Conservation (phyloP, 2,113 vertebrate species). For the Corvus moneduloides region DNA sequence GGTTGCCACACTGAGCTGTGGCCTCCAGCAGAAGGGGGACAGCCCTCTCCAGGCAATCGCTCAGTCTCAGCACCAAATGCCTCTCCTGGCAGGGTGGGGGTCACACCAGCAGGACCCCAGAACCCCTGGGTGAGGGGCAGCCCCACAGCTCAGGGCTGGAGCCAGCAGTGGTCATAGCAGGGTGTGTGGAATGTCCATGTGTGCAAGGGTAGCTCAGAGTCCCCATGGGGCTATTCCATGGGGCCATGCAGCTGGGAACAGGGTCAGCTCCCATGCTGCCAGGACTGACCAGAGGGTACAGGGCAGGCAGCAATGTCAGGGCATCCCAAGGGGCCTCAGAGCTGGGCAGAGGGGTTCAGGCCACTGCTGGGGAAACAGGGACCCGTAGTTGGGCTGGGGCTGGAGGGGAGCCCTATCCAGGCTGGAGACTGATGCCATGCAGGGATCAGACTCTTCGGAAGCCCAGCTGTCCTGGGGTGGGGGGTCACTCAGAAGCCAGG, state of each 20-base stretch:
- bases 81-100: background rate
- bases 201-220: background rate
- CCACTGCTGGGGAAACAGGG: background rate
- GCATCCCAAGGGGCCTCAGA: background rate
- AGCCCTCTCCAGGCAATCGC: background rate
- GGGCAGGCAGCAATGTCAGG: background rate
- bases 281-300: background rate
- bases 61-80: background rate
- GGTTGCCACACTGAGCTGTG: accelerated
- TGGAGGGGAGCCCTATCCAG: background rate
- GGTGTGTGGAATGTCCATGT: accelerated
- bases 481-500: background rate
- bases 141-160: background rate
- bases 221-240: accelerated
- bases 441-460: background rate
- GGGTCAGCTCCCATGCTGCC: background rate
- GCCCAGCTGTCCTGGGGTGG: background rate
- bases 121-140: background rate
- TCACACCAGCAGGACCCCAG: background rate
- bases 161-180: accelerated
- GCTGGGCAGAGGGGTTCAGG: background rate
- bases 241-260: background rate
- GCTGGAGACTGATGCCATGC: too few species aligned
- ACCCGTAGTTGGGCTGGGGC: background rate
- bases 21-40: background rate